phyloP scores from a whole-genome alignment of 2,797 vertebrate genomes.

The Cheirogaleus major region DNA sequence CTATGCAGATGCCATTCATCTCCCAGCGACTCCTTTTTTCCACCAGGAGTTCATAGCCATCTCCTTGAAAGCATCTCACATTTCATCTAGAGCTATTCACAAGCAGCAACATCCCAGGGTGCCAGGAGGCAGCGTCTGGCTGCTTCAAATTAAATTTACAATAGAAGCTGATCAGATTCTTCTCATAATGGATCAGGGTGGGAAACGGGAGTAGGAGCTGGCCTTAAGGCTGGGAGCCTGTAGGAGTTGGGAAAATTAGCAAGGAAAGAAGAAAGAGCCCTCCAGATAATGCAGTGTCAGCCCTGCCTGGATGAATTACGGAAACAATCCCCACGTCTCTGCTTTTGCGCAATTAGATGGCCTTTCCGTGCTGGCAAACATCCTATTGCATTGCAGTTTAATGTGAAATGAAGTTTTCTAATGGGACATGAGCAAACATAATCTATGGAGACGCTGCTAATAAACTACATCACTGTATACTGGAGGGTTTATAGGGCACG shows the following conservation, averaged over 20 bases:
- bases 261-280: constrained; percentile 66
- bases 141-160: constrained; percentile 81
- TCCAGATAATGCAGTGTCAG: constrained; percentile 69
- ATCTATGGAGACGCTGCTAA: constrained; percentile 81
- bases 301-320: constrained; percentile 24
- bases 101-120: constrained; percentile 67
- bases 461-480: constrained; percentile 75
- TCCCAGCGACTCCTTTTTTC: constrained; percentile 40
- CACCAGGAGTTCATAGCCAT: constrained; percentile 70
- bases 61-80: constrained; percentile 76
- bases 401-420: constrained; percentile 84
- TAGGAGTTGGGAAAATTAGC: constrained; percentile 70
- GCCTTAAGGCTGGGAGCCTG: background rate
- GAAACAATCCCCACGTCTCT: constrained; percentile 60
- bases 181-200: constrained; percentile 75
- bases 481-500: constrained; percentile 71
- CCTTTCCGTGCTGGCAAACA: constrained; percentile 68
- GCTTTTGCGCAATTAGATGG: constrained; percentile 67
- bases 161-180: constrained; percentile 75
- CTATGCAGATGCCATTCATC: constrained; percentile 59
- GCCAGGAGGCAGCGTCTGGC: constrained; percentile 74
- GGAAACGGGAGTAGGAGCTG: constrained; percentile 33
- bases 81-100: constrained; percentile 76
- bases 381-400: constrained; percentile 72
- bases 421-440: constrained; percentile 76